Conservation (phyloP, 2,113 vertebrate species). For the Phaethornis superciliosus region DNA sequence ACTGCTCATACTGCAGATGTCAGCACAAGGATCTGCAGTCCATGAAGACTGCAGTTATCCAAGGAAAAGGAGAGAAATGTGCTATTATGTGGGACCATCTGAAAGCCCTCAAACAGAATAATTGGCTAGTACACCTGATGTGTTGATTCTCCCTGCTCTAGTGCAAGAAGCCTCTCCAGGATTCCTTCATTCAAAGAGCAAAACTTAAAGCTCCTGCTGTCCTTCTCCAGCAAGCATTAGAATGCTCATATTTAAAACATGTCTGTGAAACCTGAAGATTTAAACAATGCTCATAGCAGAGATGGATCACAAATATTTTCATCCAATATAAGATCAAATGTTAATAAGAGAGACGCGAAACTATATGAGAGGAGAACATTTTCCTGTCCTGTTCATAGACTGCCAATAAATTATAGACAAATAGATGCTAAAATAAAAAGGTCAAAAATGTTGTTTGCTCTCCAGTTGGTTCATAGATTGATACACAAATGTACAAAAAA, state of each 20-base stretch:
- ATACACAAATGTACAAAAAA: background rate
- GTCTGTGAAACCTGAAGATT: background rate
- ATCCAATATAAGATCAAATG: background rate
- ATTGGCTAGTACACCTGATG: background rate
- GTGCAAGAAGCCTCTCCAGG: background rate
- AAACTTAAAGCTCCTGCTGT: background rate
- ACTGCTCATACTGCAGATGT: background rate
- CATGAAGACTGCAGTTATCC: background rate
- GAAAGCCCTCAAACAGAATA: background rate
- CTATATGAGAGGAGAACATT: background rate
- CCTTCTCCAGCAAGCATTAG: background rate
- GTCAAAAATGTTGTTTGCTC: background rate
- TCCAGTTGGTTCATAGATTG: background rate
- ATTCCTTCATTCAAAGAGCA: background rate
- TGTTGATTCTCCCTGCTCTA: background rate
- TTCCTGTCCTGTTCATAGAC: background rate
- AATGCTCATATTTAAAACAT: background rate
- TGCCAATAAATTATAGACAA: background rate
- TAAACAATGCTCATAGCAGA: background rate
- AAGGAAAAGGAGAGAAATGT: background rate
- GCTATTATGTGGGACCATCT: background rate
- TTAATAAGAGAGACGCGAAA: background rate
- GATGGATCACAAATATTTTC: background rate
- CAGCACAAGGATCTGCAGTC: background rate
- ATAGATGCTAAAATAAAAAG: background rate